phyloP scores from a whole-genome alignment of 2,888 invertebrate species.

The Yponomeuta evonymella region DNA sequence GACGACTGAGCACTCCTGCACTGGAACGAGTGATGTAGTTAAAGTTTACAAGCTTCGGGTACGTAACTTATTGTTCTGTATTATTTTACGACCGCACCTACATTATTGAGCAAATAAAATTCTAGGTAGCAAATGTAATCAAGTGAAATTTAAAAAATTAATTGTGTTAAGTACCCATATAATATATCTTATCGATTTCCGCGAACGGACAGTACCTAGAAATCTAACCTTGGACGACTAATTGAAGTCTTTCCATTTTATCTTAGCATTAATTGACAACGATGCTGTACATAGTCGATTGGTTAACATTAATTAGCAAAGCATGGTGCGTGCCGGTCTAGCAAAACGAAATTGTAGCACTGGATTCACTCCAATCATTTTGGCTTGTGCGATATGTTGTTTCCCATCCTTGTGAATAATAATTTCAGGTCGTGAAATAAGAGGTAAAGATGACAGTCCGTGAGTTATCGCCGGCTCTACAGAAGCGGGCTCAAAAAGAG shows the following conservation, averaged over 20 bases:
- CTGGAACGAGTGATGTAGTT: neutral
- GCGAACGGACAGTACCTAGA: neutral
- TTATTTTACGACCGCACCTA: neutral
- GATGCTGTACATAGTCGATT: neutral
- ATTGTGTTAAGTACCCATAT: too few species aligned
- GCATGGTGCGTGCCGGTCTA: neutral
- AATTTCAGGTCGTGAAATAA: neutral
- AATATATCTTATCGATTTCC: neutral
- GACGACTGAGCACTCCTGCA: neutral
- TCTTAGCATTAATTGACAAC: neutral
- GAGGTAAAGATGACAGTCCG: constrained; percentile 43
- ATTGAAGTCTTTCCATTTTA: neutral
- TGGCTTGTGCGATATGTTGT: too few species aligned
- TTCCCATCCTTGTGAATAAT: neutral
- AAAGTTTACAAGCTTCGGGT: neutral
- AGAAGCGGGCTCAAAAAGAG: constrained; percentile 59
- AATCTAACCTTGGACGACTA: neutral
- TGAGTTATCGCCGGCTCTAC: constrained; percentile 47
- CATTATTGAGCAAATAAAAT: neutral
- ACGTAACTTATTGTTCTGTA: neutral
- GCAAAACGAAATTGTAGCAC: neutral
- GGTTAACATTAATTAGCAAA: neutral
- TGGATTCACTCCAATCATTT: too few species aligned
- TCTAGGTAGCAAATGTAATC: neutral
- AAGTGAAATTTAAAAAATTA: too few species aligned